Evolutionary conservation across 2,113 vertebrate genomes (phyloP).

Genomic region (Struthio camelus): DNA sequence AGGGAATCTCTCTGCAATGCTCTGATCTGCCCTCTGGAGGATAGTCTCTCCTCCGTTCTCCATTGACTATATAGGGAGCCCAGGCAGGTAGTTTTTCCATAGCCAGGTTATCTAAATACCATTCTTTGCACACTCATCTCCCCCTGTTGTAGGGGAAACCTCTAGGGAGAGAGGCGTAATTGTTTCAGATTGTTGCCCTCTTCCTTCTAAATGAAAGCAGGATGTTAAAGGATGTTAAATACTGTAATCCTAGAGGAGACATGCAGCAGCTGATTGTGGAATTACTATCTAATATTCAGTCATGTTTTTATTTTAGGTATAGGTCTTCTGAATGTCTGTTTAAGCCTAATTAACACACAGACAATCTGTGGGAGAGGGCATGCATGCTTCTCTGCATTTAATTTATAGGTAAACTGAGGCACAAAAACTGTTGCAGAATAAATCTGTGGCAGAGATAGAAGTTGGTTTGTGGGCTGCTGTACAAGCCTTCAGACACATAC

Average conservation of each 20-base stretch:
- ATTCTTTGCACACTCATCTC: rapidly evolving
- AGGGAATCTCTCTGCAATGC: not conserved
- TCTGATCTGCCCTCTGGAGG: slow-evolving; percentile 46
- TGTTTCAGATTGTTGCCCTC: not conserved
- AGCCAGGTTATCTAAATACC: not conserved
- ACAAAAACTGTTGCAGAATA: not conserved
- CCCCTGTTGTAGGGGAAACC: not conserved
- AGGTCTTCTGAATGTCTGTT: not conserved
- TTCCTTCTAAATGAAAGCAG: not conserved
- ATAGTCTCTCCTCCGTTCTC: not conserved
- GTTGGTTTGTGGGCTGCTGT: not conserved
- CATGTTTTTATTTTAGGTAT: not conserved
- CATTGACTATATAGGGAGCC: not conserved
- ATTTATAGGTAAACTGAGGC: not conserved
- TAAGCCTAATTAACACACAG: not conserved
- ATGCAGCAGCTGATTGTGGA: not conserved
- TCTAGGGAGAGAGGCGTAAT: not conserved
- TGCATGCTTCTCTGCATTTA: not conserved
- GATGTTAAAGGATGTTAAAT: not conserved
- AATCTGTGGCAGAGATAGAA: not conserved
- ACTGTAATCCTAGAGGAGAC: not conserved
- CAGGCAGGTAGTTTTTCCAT: not conserved
- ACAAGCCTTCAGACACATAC: not conserved
- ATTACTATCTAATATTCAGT: not conserved
- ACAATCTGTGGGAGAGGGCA: not conserved